These are phyloP conservation scores for Zonitis immaculata DNA, from an alignment of 2,888 invertebrate species.

Conservation along the genomic window DNA sequence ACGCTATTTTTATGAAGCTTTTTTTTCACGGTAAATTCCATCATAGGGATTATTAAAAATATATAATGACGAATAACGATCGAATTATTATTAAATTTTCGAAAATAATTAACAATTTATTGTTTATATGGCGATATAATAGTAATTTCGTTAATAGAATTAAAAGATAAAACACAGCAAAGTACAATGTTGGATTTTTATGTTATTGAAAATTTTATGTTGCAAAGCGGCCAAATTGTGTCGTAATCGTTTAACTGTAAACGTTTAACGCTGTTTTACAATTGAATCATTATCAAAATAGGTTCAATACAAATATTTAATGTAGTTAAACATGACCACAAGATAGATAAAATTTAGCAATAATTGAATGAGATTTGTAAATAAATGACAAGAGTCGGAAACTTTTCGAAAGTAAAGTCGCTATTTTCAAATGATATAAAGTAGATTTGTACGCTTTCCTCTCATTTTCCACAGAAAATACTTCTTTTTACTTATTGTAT, in stretches of 20 bases:
- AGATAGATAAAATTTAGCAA: constrained; percentile 26
- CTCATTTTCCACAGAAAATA: constrained; percentile 11
- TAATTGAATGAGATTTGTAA: constrained; percentile 26
- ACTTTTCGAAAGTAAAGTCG: constrained; percentile 21
- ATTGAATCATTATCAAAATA: background rate
- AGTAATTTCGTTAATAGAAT: background rate
- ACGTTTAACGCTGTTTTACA: background rate
- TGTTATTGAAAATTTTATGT: constrained; percentile 2
- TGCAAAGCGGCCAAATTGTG: background rate
- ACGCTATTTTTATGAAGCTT: constrained; percentile 35
- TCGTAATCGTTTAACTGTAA: background rate
- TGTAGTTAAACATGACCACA: too few relatives aligned
- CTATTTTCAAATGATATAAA: constrained; percentile 16
- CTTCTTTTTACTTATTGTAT: constrained; percentile 10
- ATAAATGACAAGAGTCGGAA: constrained; percentile 24
- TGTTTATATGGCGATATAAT: background rate
- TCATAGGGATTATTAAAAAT: constrained; percentile 12
- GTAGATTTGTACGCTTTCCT: constrained; percentile 27
- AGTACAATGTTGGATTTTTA: background rate
- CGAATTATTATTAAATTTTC: background rate
- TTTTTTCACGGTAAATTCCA: too few relatives aligned
- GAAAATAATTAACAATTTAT: background rate
- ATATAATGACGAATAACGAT: background rate
- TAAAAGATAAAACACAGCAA: background rate
- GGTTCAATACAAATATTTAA: too few relatives aligned